Base-by-base conservation (phyloP, 2,113 vertebrate species). In the Sapayoa aenigma region DNA sequence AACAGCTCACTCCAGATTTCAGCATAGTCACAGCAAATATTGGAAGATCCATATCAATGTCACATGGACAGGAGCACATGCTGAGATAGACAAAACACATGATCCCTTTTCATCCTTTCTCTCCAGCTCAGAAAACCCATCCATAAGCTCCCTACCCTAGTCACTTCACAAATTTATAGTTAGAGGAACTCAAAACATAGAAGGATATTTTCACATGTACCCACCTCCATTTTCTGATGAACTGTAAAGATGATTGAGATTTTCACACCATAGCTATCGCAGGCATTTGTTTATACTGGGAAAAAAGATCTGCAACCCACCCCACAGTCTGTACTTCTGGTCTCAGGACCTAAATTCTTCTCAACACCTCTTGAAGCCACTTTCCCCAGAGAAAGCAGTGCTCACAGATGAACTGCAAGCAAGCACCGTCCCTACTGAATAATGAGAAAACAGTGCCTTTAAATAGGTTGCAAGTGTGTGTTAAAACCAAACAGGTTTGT, bases 401-500 rank as follows among this genome's bases (percentile, higher is more conserved):
- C 5, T 9, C 14, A 25, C 6, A 93, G 59, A 9, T 0, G 0
- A 3, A n/a, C 55, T 5, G 0, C 13, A 77, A 59, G 3, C 33
- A 65, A 72, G 1, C 4, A 60, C 1, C 46, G 0, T 0, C 49
- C 4, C 15, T 6, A 52, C 14, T 7, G 0, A 56, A 17, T 6
- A 72, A 44, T 0, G 8, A 28, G 7, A 30, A 82, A 21, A 10
- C 7, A 55, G 5, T 37, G 27, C 31, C 44, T 86, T 90, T 80
- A 66, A 90, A 88, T 24, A 46, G 42, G 7, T 47, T 86, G 35
- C 30, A 77, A 67, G 11, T 9, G 1, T n/a, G 23, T 42, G 42
- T 85, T 31, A 63, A 93, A 73, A 55, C 52, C 72, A 68, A 91
- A 55, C 33, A 92, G 39, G 55, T 42, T 67, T 62, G 18, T 50